phyloP scores from a whole-genome alignment of 2,888 invertebrate genomes.

The Globia sparganii region DNA sequence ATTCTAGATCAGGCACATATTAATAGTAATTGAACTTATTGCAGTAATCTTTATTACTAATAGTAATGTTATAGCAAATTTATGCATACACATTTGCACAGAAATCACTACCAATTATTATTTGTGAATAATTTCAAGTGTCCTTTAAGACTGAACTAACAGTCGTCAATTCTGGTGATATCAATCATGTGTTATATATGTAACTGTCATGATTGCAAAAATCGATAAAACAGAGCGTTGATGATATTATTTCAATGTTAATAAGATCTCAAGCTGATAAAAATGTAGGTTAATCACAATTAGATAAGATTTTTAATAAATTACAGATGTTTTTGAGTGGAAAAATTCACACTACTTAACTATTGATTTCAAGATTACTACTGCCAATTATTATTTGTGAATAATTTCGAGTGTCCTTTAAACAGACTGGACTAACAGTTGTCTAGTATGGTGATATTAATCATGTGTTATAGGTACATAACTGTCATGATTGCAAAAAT shows the following conservation, averaged over 20 bases:
- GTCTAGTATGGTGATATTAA: too few relatives aligned
- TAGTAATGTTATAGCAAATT: slow-evolving; percentile 38
- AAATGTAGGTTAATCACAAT: slow-evolving; percentile 37
- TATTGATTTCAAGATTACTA: neutral
- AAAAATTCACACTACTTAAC: neutral
- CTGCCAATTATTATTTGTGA: too few relatives aligned
- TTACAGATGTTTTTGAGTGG: neutral
- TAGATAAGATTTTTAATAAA: slow-evolving; percentile 22
- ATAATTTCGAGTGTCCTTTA: too few relatives aligned
- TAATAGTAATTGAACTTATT: slow-evolving; percentile 35
- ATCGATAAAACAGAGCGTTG: neutral
- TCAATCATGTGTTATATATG: slow-evolving; percentile 34
- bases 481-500: too few relatives aligned
- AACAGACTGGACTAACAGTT: too few relatives aligned
- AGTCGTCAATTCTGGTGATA: neutral
- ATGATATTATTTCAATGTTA: slow-evolving; percentile 8
- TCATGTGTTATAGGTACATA: too few relatives aligned
- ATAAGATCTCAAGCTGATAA: slow-evolving; percentile 14
- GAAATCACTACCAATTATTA: slow-evolving; percentile 30
- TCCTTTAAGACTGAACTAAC: slow-evolving; percentile 44
- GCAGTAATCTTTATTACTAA: slow-evolving; percentile 41
- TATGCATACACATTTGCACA: slow-evolving; percentile 48
- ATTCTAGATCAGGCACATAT: slow-evolving; percentile 31
- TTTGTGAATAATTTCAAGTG: slow-evolving; percentile 53
- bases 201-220: slow-evolving; percentile 28